Evolutionary conservation across 2,797 vertebrate genomes (phyloP), one percentile per base, ranked within the genome.

Genomic region (Sebastes aleutianus): DNA sequence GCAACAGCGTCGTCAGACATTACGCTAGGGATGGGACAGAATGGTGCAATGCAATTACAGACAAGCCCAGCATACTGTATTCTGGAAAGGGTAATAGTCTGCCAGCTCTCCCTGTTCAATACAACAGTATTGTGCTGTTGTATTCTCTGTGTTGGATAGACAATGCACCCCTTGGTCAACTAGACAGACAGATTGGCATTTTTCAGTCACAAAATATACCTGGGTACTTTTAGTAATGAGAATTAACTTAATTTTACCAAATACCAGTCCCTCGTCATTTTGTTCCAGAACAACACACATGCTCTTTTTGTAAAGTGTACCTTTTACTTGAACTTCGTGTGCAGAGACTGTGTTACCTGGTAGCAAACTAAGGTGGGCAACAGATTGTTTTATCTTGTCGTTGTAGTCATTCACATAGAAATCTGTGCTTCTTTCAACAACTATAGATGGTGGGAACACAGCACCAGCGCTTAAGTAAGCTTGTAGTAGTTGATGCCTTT

Each of bases 401-500:
- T 71, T 59, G 69, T 58, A 58, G 4, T 47, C 36, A 47, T 16
- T 1, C 5, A 36, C 12, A 26, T 31, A 50, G 8, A 72, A 31
- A 13, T 29, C 57, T 29, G 36, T 47, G 2, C 70, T 8, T 11
- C 12, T 73, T 24, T 73, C 70, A 13, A 62, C 57, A 9, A 13
- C 7, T 31, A 62, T 4, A 34, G 11, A 6, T 53, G 29, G 22
- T 5, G 36, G 27, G 8, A 58, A 69, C 5, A 62, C 6, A 7
- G 13, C 57, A 7, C 78, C 73, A 18, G 80, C 66, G 74, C 62
- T 65, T 4, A 83, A 32, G 10, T 76, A 83, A 26, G 76, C 62
- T 54, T 86, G 79, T 1, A 81, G 34, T 3, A 76, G 70, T 12
- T 78, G 79, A 9, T 85, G 63, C 36, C 79, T 80, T 7, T 83